Conservation (phyloP, 37 sponge, comb jelly and placozoan genomes). For the Petrosia ficiformis region DNA sequence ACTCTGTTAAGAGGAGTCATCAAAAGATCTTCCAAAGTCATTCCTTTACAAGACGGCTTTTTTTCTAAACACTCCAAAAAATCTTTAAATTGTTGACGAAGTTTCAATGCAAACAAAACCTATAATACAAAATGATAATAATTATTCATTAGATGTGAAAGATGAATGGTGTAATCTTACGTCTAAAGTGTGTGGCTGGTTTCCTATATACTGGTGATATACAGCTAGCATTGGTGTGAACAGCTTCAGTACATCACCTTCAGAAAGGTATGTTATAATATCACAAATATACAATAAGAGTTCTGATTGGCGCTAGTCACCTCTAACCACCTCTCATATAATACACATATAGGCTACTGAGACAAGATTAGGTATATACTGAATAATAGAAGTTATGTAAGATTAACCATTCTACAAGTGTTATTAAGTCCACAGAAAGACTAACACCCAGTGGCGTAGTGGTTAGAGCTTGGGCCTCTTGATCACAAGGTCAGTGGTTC, state of each 20-base stretch:
- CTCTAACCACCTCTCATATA: no score
- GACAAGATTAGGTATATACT: no score
- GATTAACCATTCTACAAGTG: no score
- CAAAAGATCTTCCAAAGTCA: constrained; percentile 33
- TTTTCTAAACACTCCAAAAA: constrained; percentile 23
- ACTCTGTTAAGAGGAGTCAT: constrained; percentile 45
- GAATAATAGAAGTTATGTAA: no score
- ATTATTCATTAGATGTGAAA: background rate
- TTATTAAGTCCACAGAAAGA: no score
- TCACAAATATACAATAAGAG: no score
- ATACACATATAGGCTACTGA: no score
- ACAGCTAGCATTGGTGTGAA: constrained; percentile 54
- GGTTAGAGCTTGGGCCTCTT: no score
- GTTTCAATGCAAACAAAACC: constrained; percentile 15
- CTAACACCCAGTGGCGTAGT: no score
- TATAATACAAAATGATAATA: background rate
- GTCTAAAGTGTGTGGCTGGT: constrained; percentile 50
- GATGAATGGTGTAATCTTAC: background rate
- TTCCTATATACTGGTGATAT: constrained; percentile 47
- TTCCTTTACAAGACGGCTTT: constrained; percentile 4
- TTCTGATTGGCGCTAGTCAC: no score
- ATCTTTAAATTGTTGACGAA: constrained; percentile 26
- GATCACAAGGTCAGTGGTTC: no score
- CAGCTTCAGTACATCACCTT: constrained; percentile 51
- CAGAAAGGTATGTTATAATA: no score